Evolutionary conservation across 2,797 vertebrate species (phyloP), one percentile per base, ranked within the genome.

Genomic region (Rhinichthys osculus): DNA sequence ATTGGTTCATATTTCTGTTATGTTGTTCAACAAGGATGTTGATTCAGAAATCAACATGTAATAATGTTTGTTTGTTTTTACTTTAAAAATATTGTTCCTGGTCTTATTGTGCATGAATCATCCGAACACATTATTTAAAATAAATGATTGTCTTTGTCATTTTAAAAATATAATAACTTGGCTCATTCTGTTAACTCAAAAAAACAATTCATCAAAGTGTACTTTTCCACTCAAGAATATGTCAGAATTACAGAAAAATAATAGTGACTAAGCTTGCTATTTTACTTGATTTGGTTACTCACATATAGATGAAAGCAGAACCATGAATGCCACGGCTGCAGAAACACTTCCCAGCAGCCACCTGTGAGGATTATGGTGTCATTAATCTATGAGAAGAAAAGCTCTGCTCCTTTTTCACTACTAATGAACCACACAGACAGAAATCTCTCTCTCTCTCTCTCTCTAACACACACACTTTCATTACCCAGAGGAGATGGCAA

Each of bases 401-500:
- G 33, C n/a, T 64, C 11, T 1, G 0, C 11, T 21, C 4, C 6
- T 30, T 79, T 82, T 73, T 23, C 13, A 81, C 13, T 30, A 52
- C 17, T 16, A 50, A 69, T 21, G 9, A 87, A 23, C 40, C 17
- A 54, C 21, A 85, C n/a, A 42, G 52, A 74, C 35, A 57, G 7
- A 66, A 69, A 42, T 67, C 7, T 73, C 23, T 57, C 40, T 27
- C 5, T 33, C 9, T 40, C 1, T 40, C 40, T 42, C 40, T 40
- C 40, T 9, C 30, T 30, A 1, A 30, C 52, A 73, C 23, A 33
- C 11, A 69, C 21, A 5, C 6, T n/a, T 40, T 73, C 0, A 69
- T 92, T 91, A 96, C 95, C 94, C 90, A 0, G 94, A 94, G 82
- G 73, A 92, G 0, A 95, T 79, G 54, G 89, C 87, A 0, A 92